These are phyloP conservation scores for Steatornis caripensis DNA, from an alignment of 2,113 vertebrate genomes.

Conservation along the genomic window DNA sequence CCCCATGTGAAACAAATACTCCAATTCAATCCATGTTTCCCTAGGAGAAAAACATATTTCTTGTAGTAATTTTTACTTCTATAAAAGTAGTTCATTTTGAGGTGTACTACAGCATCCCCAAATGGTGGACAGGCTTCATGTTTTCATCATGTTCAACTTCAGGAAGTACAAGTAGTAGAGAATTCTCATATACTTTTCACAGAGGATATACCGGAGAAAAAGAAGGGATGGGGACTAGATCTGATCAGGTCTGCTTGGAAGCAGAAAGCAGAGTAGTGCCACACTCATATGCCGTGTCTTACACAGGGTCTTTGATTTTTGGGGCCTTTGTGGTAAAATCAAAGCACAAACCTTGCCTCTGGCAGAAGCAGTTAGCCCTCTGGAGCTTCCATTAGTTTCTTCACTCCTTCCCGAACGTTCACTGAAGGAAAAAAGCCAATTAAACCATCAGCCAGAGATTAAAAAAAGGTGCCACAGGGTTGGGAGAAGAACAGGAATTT, in stretches of 20 bases:
- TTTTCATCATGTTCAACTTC: neutral
- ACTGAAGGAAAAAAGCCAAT: neutral
- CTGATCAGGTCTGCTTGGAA: neutral
- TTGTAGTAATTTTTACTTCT: neutral
- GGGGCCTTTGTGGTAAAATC: neutral
- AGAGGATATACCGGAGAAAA: neutral
- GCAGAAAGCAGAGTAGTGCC: neutral
- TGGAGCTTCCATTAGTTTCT: neutral
- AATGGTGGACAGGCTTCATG: neutral
- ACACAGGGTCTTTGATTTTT: neutral
- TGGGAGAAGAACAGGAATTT: neutral
- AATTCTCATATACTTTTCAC: neutral
- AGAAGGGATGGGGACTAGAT: neutral
- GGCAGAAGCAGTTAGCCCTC: neutral
- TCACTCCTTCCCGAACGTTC: neutral
- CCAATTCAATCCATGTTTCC: neutral
- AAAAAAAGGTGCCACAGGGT: neutral
- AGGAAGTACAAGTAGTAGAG: neutral
- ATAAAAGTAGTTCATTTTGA: neutral
- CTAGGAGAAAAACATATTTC: neutral
- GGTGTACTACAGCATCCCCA: neutral
- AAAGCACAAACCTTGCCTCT: neutral
- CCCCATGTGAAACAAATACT: neutral
- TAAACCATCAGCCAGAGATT: neutral
- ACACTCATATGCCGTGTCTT: accelerated